phyloP scores from a whole-genome alignment of 2,113 vertebrate species.

The Phalacrocorax brasilianus region DNA sequence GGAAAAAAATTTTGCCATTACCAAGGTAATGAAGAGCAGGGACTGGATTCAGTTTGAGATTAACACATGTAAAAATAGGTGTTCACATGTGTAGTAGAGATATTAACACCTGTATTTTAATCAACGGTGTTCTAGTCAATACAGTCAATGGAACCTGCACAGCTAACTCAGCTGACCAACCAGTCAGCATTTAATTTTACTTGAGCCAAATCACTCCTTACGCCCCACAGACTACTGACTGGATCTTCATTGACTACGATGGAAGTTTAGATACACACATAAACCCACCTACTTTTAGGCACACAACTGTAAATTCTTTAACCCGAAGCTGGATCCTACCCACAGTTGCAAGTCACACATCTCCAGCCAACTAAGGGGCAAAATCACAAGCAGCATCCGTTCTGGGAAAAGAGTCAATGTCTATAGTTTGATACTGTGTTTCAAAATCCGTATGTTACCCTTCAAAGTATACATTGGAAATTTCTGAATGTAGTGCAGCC shows the following conservation, averaged over 20 bases:
- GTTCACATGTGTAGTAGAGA: not conserved
- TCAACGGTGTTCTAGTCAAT: not conserved
- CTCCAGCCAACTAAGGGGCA: not conserved
- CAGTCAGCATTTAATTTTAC: not conserved
- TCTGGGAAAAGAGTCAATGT: not conserved
- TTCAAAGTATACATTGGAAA: not conserved
- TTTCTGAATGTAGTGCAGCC: not conserved
- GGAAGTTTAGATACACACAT: not conserved
- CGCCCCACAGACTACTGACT: not conserved
- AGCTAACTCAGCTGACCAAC: not conserved
- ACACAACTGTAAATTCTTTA: not conserved
- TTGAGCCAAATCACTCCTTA: not conserved
- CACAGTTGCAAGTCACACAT: not conserved
- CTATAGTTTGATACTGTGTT: not conserved
- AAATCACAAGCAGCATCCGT: not conserved
- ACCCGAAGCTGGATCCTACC: not conserved
- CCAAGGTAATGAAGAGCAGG: not conserved
- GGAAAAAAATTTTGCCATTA: not conserved
- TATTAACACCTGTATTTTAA: not conserved
- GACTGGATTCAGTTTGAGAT: not conserved
- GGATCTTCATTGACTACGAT: not conserved
- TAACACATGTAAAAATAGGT: not conserved
- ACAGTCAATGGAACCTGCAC: not conserved
- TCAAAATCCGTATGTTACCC: not conserved
- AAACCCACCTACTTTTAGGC: not conserved